These are phyloP conservation scores for Talpa occidentalis DNA, from an alignment of 2,113 vertebrate genomes.

Conservation along the genomic window DNA sequence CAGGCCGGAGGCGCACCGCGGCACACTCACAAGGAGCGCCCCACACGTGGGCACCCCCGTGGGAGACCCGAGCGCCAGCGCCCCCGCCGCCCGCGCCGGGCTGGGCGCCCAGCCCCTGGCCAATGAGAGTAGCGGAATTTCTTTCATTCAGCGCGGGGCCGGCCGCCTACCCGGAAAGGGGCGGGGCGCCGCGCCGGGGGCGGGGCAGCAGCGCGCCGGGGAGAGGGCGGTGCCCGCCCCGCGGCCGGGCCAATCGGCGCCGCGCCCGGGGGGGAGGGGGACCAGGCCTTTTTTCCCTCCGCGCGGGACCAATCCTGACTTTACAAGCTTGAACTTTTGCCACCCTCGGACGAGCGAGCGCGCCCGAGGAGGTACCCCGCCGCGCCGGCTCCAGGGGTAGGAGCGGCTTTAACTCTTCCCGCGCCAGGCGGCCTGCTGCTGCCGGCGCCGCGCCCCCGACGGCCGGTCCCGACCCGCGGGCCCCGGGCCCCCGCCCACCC, in stretches of 20 bases:
- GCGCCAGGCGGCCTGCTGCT: background rate
- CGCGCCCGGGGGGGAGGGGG: conserved; percentile 48
- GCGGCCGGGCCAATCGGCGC: conserved; percentile 69
- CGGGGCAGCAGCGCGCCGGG: conserved; percentile 52
- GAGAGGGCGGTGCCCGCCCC: conserved; percentile 64
- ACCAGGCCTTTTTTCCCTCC: conserved; percentile 76
- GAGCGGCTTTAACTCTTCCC: conserved; percentile 85
- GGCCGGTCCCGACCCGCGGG: background rate
- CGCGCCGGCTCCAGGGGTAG: conserved; percentile 83
- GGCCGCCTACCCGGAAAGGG: conserved; percentile 74
- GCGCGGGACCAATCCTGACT: conserved; percentile 85
- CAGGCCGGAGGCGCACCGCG: fast-evolving
- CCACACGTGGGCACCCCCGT: background rate
- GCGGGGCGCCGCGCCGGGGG: conserved; percentile 62
- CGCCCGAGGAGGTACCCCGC: conserved; percentile 86
- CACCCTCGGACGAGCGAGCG: conserved; percentile 88
- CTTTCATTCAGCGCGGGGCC: conserved; percentile 88
- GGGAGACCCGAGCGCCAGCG: background rate
- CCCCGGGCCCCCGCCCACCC: background rate
- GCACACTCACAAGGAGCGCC: background rate
- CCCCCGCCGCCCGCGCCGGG: background rate
- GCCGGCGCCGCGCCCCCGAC: background rate
- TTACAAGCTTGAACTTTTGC: conserved; percentile 89
- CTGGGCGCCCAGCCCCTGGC: conserved; percentile 61
- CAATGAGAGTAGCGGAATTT: conserved; percentile 79